phyloP scores from a whole-genome alignment of 2,888 invertebrate species.

The Argyra leucocephala region DNA sequence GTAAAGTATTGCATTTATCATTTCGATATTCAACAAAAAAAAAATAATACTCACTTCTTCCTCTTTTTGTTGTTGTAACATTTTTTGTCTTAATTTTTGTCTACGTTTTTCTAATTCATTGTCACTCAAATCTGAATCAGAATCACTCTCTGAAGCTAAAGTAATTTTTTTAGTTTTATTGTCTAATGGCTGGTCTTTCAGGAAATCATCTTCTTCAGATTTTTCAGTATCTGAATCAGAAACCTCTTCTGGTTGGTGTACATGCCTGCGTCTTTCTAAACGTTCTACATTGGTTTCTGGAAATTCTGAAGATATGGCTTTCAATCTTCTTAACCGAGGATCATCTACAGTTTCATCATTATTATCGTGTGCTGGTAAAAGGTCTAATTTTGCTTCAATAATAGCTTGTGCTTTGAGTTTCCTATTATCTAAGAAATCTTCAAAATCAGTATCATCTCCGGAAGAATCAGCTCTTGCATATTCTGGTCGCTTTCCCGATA shows the following conservation, averaged over 20 bases:
- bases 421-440: conserved; percentile 68
- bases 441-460: conserved; percentile 80
- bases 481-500: conserved; percentile 94
- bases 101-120: conserved; percentile 77
- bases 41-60: conserved; percentile 51
- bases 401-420: conserved; percentile 28
- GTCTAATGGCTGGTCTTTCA: conserved; percentile 43
- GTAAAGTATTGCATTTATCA: too few relatives aligned
- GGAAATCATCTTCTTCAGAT: conserved; percentile 35
- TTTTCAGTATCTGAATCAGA: conserved; percentile 48
- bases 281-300: conserved; percentile 34
- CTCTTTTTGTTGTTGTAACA: conserved; percentile 62
- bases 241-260: conserved; percentile 58
- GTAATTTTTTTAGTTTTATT: conserved; percentile 39
- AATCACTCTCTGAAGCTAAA: conserved; percentile 50
- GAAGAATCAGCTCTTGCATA: conserved; percentile 82
- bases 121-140: conserved; percentile 77
- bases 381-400: conserved; percentile 24
- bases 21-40: background rate
- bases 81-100: conserved; percentile 55
- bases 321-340: conserved; percentile 67
- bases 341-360: conserved; percentile 54
- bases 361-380: conserved; percentile 13
- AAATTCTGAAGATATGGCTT: conserved; percentile 44
- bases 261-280: conserved; percentile 51